Conservation (phyloP, 2,888 invertebrate species). For the Argyresthia goedartella region DNA sequence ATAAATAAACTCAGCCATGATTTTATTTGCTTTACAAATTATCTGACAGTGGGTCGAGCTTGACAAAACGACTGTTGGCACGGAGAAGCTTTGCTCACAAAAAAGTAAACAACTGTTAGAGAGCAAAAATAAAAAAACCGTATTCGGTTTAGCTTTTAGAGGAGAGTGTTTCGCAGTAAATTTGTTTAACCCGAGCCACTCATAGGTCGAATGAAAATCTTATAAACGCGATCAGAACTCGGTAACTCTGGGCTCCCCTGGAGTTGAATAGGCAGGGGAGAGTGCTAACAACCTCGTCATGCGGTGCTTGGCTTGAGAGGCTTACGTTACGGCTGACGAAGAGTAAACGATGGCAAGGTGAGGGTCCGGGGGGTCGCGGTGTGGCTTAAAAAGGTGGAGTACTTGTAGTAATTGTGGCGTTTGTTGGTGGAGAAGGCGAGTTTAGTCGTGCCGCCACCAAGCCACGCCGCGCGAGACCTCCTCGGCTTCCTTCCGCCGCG, state of each 20-base stretch:
- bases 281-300: conserved; percentile 24
- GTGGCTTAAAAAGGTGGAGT: background rate
- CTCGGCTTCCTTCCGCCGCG: conserved; percentile 52
- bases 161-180: background rate
- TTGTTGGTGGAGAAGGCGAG: conserved; percentile 12
- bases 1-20: conserved; percentile 33
- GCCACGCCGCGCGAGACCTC: conserved; percentile 23
- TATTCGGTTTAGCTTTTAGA: conserved; percentile 25
- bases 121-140: conserved; percentile 20
- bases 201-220: no score
- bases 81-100: conserved; percentile 59
- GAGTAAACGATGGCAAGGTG: conserved; percentile 26
- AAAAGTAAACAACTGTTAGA: conserved; percentile 42
- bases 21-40: conserved; percentile 58
- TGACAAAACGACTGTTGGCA: conserved; percentile 67
- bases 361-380: no score
- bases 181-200: background rate
- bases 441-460: conserved; percentile 29
- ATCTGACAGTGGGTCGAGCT: conserved; percentile 56
- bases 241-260: no score
- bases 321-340: conserved; percentile 36
- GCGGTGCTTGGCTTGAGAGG: conserved; percentile 32
- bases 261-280: conserved; percentile 14
- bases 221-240: no score
- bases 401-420: conserved; percentile 24